Percentiles rank a stretch among this genome's conserved stretches.
Conservation (phyloP, 2,888 invertebrate species). For the Cosmia trapezina region DNA sequence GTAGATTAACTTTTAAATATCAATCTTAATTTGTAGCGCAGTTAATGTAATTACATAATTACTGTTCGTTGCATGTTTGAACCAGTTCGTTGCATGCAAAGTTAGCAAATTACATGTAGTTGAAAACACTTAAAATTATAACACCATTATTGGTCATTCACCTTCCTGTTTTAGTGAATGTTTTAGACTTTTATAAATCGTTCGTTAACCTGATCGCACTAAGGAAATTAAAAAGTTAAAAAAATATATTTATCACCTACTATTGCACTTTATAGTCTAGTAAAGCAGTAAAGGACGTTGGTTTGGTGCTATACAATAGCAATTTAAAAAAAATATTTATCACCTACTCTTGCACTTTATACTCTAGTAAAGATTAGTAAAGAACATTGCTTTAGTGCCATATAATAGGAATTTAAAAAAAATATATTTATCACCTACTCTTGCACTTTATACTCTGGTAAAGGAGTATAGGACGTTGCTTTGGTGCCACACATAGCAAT, state of each 20-base stretch:
- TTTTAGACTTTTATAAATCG: neutral
- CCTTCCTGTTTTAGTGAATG: constrained; percentile 1
- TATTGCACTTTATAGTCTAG: neutral
- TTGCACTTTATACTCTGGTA: no score
- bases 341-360: no score
- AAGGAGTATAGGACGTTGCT: no score
- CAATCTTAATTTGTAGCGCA: constrained; percentile 25
- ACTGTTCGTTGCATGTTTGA: constrained; percentile 35
- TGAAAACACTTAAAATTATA: constrained; percentile 29
- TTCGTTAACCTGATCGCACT: neutral
- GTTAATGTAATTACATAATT: constrained; percentile 29
- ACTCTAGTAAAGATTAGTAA: no score
- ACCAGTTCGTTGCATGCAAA: constrained; percentile 24
- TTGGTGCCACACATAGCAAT: no score
- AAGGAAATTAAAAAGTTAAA: neutral
- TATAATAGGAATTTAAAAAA: no score
- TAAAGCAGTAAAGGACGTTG: no score
- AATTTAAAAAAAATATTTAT: no score
- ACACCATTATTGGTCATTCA: constrained; percentile 35
- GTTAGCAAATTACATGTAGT: constrained; percentile 3
- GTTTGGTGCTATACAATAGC: no score
- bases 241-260: neutral
- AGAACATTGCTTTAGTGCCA: no score
- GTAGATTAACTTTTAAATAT: constrained; percentile 19
- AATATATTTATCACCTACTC: no score